Evolutionary conservation across 2,888 invertebrate genomes (phyloP).

Genomic region (Epirrhoe tristata): DNA sequence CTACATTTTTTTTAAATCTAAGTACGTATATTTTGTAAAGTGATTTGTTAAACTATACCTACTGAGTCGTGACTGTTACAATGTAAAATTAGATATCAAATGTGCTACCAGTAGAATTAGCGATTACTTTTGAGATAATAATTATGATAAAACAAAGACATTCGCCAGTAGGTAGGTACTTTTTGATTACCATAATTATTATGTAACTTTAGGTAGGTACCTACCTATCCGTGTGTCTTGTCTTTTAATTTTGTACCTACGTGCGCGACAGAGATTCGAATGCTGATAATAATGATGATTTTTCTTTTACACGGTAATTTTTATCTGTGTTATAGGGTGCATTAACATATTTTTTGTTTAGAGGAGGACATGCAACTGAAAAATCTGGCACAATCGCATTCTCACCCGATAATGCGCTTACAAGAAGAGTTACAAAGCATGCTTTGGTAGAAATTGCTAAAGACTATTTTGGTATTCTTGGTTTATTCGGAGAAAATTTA

Average conservation of each 20-base stretch:
- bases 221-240: too few relatives aligned
- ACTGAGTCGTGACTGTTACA: too few relatives aligned
- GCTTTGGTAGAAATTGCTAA: constrained; percentile 69
- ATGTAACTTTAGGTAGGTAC: too few relatives aligned
- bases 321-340: not conserved
- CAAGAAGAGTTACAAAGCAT: constrained; percentile 67
- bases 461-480: constrained; percentile 70
- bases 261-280: too few relatives aligned
- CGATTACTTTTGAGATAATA: too few relatives aligned
- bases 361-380: constrained; percentile 66
- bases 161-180: not conserved
- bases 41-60: too few relatives aligned
- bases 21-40: not conserved
- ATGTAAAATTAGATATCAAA: too few relatives aligned
- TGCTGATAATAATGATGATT: too few relatives aligned
- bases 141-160: not conserved
- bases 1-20: not conserved
- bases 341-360: constrained; percentile 9
- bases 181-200: too few relatives aligned
- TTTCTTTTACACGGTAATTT: not conserved
- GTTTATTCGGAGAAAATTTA: constrained; percentile 58
- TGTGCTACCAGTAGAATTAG: too few relatives aligned
- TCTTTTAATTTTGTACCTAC: too few relatives aligned
- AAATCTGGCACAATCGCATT: constrained; percentile 72
- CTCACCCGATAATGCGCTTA: constrained; percentile 75